A percentile compares a stretch with the other conserved stretches of the same genome.
Evolutionary conservation across 2,888 invertebrate species (phyloP).

Genomic region (Eudasyphora cyanicolor): DNA sequence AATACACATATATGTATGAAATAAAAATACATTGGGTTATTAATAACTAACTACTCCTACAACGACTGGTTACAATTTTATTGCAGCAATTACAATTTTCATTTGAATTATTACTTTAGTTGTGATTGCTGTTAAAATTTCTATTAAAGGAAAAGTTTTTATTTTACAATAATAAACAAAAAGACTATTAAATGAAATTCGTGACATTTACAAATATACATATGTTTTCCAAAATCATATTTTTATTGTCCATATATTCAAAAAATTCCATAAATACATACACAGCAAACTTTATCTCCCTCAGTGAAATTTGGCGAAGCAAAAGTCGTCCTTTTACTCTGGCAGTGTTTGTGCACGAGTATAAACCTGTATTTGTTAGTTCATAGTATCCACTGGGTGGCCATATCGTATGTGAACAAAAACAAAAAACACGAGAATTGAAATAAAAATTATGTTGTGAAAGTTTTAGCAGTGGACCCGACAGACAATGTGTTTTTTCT

Average conservation of each 20-base stretch:
- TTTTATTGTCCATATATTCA: constrained; percentile 28
- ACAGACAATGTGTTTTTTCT: constrained; percentile 23
- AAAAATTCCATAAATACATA: constrained; percentile 12
- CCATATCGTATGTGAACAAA: constrained; percentile 57
- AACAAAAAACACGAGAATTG: neutral
- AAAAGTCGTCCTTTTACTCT: neutral
- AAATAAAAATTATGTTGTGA: constrained; percentile 46
- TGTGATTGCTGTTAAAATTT: constrained; percentile 42
- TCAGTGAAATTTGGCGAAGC: neutral
- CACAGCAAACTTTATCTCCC: neutral
- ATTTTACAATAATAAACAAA: neutral
- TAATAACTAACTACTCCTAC: too few species aligned
- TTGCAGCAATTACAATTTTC: constrained; percentile 52
- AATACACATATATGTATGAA: too few species aligned
- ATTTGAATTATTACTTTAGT: constrained; percentile 36
- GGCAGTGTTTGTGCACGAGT: neutral
- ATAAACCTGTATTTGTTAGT: neutral
- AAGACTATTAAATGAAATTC: neutral
- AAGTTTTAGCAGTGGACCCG: constrained; percentile 36
- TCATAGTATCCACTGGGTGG: too few species aligned
- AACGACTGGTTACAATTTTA: constrained; percentile 62
- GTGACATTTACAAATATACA: neutral
- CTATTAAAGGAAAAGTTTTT: constrained; percentile 39
- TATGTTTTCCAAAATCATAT: neutral
- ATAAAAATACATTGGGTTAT: too few species aligned